These are phyloP conservation scores for Polymixis lichenea DNA, from an alignment of 2,888 invertebrate species.

Conservation along the genomic window DNA sequence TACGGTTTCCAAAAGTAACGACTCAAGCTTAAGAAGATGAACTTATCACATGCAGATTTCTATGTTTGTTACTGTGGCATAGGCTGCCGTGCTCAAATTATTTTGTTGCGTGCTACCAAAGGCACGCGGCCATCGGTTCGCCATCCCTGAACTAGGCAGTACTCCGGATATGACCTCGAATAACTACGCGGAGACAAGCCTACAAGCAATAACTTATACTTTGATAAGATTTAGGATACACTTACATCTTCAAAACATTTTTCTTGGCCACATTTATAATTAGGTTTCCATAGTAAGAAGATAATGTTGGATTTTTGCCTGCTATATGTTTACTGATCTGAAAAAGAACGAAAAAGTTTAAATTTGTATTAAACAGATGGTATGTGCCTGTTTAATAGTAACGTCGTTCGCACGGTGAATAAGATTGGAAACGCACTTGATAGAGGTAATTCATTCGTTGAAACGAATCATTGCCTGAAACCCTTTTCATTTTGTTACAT, in stretches of 20 bases:
- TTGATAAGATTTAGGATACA: slow-evolving; percentile 36
- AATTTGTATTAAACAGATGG: not conserved
- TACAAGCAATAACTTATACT: not conserved
- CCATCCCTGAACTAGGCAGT: too few species aligned
- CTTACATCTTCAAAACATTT: slow-evolving; percentile 91
- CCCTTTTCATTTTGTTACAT: slow-evolving; percentile 85
- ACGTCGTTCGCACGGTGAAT: not conserved
- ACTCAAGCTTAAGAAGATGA: too few species aligned
- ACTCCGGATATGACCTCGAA: not conserved
- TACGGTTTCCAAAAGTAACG: too few species aligned
- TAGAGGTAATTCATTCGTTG: slow-evolving; percentile 93
- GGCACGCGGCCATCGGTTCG: too few species aligned
- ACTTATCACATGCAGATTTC: too few species aligned
- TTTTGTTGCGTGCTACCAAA: too few species aligned
- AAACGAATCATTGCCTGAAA: slow-evolving; percentile 92
- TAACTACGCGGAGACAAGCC: not conserved
- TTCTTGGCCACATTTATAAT: slow-evolving; percentile 91
- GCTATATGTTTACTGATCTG: slow-evolving; percentile 89
- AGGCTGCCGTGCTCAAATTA: too few species aligned
- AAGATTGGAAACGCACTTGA: slow-evolving; percentile 86
- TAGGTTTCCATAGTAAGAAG: slow-evolving; percentile 90
- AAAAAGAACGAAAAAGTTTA: slow-evolving; percentile 56
- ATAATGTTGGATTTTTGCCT: slow-evolving; percentile 80
- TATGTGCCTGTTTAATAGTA: not conserved
- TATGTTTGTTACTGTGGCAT: too few species aligned